Evolutionary conservation across 2,113 vertebrate species (phyloP), one percentile per base, ranked within the genome.

Genomic region (Paradoxurus hermaphroditus): DNA sequence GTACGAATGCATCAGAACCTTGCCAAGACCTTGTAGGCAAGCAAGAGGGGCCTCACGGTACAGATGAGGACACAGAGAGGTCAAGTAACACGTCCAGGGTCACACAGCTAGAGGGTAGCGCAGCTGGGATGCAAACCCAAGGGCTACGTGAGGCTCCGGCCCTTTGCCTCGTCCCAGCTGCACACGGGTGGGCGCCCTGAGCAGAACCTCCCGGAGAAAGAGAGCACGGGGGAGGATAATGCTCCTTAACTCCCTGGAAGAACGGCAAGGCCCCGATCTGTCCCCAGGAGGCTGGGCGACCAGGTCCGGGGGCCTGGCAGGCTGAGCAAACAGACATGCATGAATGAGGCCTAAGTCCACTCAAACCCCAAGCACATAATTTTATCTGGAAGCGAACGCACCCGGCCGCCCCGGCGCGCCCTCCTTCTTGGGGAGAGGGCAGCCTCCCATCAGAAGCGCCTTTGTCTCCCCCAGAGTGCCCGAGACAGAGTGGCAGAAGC

Each of bases 341-440:
- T 98, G 98, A 98, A 98, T 96, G 94, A 87, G 95, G 92, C 81
- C 97, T 98, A 98, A 98, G 98, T 98, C 94, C 92, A 86, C 95
- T 83, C 77, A 91, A 98, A 98, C 94, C 97, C 98, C 97, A 98
- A 96, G 97, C 96, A 95, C 97, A 92, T 98, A 97, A 96, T 97
- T 98, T 97, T 51, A 93, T 95, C 98, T 96, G 94, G 96, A 97
- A 96, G 79, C 96, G 31, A 96, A 88, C 2, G 18, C 21, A 16
- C 39, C 83, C 94, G 41, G 97, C 92, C 49, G 7, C 84, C 7
- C 96, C 1, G 16, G 92, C 65, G 46, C 21, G 7, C 94, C 95
- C 85, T 90, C 92, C 96, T 86, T 39, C 96, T 59, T 18, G 72
- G 65, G 95, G 63, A 49, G 44, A 90, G 79, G 97, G 73, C 68